Evolutionary conservation across 2,888 invertebrate species (phyloP).

Genomic region (Neoascia interrupta): DNA sequence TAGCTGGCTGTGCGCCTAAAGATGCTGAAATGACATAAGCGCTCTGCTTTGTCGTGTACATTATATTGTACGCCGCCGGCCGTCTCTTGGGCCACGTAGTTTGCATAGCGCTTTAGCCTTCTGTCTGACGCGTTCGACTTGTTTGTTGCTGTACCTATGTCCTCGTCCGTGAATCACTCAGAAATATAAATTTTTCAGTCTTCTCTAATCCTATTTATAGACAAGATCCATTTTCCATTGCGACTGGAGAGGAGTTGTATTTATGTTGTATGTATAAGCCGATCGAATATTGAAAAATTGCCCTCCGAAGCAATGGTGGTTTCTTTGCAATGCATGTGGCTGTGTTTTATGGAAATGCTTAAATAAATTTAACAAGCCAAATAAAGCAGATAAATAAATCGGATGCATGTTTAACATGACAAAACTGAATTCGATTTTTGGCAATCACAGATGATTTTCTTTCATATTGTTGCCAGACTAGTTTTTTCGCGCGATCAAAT

Average conservation of each 20-base stretch:
- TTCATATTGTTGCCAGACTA: no score
- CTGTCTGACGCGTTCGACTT: conserved; percentile 31
- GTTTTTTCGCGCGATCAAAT: no score
- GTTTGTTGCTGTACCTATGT: conserved; percentile 46
- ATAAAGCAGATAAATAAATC: no score
- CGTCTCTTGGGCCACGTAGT: conserved; percentile 30
- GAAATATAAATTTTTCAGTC: conserved; percentile 2
- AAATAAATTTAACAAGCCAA: no score
- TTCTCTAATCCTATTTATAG: conserved; percentile 41
- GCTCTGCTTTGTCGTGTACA: conserved; percentile 48
- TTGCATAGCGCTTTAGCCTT: conserved; percentile 43
- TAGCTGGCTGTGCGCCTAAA: conserved; percentile 30
- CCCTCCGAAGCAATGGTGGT: no score
- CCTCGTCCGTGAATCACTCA: conserved; percentile 52
- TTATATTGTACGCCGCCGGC: conserved; percentile 29
- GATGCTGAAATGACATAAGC: conserved; percentile 60
- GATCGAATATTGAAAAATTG: neutral
- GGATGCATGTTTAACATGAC: no score
- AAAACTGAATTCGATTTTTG: no score
- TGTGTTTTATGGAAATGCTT: no score
- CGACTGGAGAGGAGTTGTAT: conserved; percentile 7
- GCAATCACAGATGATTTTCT: no score
- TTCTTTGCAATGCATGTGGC: no score
- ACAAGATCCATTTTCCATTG: conserved; percentile 19
- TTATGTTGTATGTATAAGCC: neutral